phyloP scores from a whole-genome alignment of 2,113 vertebrate species.

The Patagioenas fasciata region DNA sequence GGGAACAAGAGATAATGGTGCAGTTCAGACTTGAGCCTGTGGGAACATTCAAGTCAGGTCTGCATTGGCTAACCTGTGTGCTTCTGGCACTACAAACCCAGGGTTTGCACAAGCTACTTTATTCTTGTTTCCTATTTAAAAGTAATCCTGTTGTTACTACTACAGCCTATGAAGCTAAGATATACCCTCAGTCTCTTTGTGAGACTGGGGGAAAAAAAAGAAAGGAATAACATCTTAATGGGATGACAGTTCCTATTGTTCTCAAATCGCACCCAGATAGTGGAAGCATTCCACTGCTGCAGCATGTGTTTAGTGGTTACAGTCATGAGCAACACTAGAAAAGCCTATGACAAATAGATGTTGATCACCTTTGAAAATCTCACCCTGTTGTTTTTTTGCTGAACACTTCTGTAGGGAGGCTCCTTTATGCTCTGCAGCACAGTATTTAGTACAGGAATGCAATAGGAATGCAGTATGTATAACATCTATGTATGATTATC shows the following conservation, averaged over 20 bases:
- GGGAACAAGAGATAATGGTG: not conserved
- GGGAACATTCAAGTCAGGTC: not conserved
- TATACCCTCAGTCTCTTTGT: not conserved
- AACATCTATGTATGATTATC: constrained; percentile 19
- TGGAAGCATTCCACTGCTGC: not conserved
- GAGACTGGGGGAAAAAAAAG: not conserved
- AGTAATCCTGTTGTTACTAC: not conserved
- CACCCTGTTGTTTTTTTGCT: not conserved
- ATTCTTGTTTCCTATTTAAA: not conserved
- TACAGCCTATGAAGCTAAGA: not conserved
- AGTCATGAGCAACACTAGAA: not conserved
- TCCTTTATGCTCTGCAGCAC: not conserved
- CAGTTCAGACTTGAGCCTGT: not conserved
- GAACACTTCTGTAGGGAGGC: not conserved
- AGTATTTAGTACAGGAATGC: not conserved
- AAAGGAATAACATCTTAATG: not conserved
- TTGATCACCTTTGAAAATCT: not conserved
- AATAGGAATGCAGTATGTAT: not conserved
- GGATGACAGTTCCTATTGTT: constrained; percentile 22
- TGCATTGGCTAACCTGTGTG: not conserved
- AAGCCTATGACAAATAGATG: constrained; percentile 2
- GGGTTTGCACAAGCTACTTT: not conserved
- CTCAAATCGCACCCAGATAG: constrained; percentile 31
- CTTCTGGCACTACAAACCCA: not conserved
- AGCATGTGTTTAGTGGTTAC: not conserved